Conservation (phyloP, 1,140 invertebrate species). For the Tetragonula clypearis region DNA sequence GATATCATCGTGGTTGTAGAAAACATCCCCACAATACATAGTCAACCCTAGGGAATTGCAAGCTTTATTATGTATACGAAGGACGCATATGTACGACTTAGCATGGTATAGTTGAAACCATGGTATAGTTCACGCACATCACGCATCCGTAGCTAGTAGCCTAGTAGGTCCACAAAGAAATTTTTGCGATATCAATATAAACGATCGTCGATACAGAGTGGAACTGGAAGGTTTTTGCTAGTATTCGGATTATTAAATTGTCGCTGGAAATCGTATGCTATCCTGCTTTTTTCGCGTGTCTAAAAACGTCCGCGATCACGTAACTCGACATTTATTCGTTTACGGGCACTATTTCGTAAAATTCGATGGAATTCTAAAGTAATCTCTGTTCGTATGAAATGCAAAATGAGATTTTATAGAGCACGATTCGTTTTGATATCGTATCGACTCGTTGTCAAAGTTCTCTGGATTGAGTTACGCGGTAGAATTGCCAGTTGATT, state of each 20-base stretch:
- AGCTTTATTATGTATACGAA: conserved; percentile 54
- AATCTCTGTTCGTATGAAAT: background rate
- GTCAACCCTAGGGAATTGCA: conserved; percentile 53
- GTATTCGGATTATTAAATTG: background rate
- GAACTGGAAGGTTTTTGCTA: background rate
- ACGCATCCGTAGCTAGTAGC: background rate
- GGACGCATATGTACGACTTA: conserved; percentile 34
- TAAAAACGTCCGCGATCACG: background rate
- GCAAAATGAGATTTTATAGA: background rate
- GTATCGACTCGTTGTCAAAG: too few relatives aligned
- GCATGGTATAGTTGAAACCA: conserved; percentile 5
- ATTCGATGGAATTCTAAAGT: background rate
- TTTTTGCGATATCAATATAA: conserved; percentile 31
- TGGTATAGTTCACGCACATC: conserved; percentile 21
- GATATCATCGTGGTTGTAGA: conserved; percentile 42
- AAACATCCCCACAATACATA: background rate
- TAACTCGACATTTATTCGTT: background rate
- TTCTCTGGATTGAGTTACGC: background rate
- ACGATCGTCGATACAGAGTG: background rate
- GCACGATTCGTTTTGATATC: background rate
- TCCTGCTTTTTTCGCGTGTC: background rate
- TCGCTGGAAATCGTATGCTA: background rate
- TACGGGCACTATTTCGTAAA: background rate
- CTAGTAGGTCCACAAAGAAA: conserved; percentile 3
- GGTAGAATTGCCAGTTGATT: background rate